Evolutionary conservation across 23 tunicate genomes (phyloP).

Genomic region (Trididemnum clinides): DNA sequence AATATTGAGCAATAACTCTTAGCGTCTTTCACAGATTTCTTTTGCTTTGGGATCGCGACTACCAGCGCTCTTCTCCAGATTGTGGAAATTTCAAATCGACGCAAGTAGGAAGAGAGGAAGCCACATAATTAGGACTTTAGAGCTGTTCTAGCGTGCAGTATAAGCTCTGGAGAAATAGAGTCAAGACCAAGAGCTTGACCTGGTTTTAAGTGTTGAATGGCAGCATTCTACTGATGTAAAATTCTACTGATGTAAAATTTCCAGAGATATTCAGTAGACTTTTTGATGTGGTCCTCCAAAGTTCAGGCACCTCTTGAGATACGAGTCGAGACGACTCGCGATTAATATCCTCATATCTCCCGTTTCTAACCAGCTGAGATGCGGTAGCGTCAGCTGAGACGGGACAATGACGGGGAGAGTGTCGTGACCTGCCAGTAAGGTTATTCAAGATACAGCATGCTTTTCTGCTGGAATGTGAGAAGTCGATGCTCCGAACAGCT

Average conservation of each 20-base stretch:
- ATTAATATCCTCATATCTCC: neutral
- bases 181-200: neutral
- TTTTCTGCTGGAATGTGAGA: neutral
- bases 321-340: neutral
- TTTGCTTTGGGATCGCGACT: neutral
- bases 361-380: no score
- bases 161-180: neutral
- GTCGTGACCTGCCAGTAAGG: neutral
- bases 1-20: neutral
- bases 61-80: neutral
- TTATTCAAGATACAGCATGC: neutral
- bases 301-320: neutral
- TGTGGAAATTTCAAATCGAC: no score
- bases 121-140: neutral
- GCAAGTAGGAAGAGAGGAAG: no score
- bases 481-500: neutral
- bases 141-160: neutral
- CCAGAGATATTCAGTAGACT: neutral
- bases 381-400: neutral
- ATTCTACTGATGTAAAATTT: neutral
- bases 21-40: neutral
- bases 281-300: no score
- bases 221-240: neutral
- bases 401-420: neutral
- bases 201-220: neutral